phyloP scores from a whole-genome alignment of 64 coral and sea anemone species.

The Platygyra sinensis region DNA sequence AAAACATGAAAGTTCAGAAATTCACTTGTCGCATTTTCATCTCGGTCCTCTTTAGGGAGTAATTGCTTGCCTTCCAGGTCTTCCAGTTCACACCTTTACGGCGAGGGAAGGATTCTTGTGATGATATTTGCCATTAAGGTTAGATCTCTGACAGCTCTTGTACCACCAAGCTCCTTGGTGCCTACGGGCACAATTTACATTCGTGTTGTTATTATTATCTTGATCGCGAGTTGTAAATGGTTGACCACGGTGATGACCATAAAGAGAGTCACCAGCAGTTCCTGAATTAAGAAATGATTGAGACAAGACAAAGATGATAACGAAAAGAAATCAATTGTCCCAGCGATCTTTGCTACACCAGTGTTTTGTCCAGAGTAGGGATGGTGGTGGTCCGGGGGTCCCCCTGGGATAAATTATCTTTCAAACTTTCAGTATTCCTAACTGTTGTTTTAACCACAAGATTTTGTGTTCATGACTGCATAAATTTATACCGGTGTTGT shows the following conservation, averaged over 20 bases:
- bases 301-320: no score
- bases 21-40: neutral
- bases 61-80: neutral
- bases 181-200: neutral
- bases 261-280: neutral
- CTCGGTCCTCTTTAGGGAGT: neutral
- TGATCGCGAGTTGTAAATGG: neutral
- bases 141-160: neutral
- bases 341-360: no score
- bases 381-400: no score
- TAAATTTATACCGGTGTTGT: neutral
- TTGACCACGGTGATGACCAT: neutral
- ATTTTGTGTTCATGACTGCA: neutral
- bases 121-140: neutral
- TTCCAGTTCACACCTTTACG: neutral
- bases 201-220: neutral
- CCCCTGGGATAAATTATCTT: no score
- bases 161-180: neutral
- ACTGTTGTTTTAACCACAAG: no score
- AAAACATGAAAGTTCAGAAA: neutral
- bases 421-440: no score
- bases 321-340: no score
- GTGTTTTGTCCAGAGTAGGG: no score
- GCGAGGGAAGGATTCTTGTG: neutral
- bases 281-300: neutral